phyloP scores from a whole-genome alignment of 2,113 vertebrate genomes.

The Rhinoderma darwinii region DNA sequence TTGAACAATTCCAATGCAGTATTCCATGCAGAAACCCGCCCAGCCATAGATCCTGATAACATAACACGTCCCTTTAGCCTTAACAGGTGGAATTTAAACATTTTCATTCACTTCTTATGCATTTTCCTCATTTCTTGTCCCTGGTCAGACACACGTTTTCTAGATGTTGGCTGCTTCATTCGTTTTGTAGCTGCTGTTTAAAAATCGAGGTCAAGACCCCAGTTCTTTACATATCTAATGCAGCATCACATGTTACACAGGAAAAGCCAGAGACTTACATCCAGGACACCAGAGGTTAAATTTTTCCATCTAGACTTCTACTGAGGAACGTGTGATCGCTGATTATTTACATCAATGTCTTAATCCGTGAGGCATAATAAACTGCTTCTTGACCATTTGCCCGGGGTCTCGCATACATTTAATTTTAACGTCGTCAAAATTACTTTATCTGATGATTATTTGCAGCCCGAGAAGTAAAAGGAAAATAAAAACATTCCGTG shows the following conservation, averaged over 20 bases:
- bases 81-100: constrained; percentile 32
- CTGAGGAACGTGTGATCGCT: background rate
- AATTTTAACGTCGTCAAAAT: too few relatives aligned
- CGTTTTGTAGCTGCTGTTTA: constrained; percentile 25
- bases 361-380: background rate
- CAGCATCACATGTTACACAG: constrained; percentile 17
- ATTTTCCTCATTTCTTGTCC: constrained; percentile 55
- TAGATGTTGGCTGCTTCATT: constrained; percentile 14
- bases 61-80: constrained; percentile 26
- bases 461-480: background rate
- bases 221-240: background rate
- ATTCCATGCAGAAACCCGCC: constrained; percentile 57
- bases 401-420: background rate
- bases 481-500: background rate
- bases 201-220: background rate
- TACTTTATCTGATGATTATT: background rate
- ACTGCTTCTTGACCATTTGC: background rate
- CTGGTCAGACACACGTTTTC: constrained; percentile 64
- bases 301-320: background rate
- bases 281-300: background rate
- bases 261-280: constrained; percentile 3
- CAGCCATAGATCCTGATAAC: constrained; percentile 25
- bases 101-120: background rate
- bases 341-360: constrained; percentile 24
- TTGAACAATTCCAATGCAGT: constrained; percentile 38